phyloP scores from a whole-genome alignment of 2,888 invertebrate species.

The Rapana venosa region DNA sequence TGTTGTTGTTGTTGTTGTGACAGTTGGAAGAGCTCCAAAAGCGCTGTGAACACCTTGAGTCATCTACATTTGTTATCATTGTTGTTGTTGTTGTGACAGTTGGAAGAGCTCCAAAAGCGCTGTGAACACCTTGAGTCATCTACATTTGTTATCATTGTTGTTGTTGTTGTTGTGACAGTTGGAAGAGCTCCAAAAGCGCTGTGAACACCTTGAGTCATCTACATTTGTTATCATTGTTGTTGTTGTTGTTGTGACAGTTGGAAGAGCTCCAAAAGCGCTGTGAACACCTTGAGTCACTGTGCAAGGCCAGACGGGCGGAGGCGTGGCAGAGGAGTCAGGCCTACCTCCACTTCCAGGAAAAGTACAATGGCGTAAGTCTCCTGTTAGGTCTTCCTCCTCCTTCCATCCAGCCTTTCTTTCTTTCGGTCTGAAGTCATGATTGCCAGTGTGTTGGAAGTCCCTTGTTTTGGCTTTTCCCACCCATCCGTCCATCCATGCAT shows the following conservation, averaged over 20 bases:
- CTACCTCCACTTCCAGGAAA: conserved; percentile 84
- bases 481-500: no score
- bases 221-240: neutral
- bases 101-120: neutral
- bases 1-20: neutral
- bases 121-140: neutral
- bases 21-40: neutral
- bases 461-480: neutral
- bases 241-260: conserved; percentile 77
- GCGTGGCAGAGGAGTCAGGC: conserved; percentile 85
- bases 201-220: neutral
- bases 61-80: no score
- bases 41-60: no score
- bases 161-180: neutral
- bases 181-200: neutral
- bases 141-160: neutral
- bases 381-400: neutral
- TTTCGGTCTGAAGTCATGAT: neutral
- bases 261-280: conserved; percentile 88
- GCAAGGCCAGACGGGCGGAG: conserved; percentile 75
- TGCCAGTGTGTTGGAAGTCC: neutral
- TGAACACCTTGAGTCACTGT: conserved; percentile 74
- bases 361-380: conserved; percentile 80
- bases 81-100: neutral
- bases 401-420: neutral